phyloP scores from a whole-genome alignment of 2,888 invertebrate genomes.

The Heteromyza rotundicornis region DNA sequence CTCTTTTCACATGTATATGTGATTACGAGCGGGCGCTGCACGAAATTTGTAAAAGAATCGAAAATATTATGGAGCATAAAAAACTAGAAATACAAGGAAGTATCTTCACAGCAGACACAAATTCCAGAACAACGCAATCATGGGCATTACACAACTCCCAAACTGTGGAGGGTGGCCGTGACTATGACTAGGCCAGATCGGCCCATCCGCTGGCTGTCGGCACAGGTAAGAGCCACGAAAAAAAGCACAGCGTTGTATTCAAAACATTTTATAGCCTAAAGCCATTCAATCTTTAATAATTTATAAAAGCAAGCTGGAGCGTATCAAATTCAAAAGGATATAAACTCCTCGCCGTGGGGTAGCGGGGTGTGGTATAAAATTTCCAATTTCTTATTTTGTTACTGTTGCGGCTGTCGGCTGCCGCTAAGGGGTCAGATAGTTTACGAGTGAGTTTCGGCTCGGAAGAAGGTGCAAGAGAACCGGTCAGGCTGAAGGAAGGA shows the following conservation, averaged over 20 bases:
- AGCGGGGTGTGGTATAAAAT: conserved; percentile 46
- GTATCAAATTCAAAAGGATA: conserved; percentile 14
- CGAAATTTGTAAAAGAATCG: too few relatives aligned
- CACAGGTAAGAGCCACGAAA: background rate
- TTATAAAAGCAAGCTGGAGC: conserved; percentile 33
- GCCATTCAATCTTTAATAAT: conserved; percentile 44
- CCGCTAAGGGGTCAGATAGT: background rate
- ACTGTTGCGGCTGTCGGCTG: background rate
- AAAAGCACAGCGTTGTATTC: conserved; percentile 6
- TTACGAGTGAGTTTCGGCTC: background rate
- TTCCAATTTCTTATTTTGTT: conserved; percentile 43
- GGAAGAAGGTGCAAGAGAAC: background rate
- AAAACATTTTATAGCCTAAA: conserved; percentile 34
- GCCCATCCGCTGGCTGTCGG: too few relatives aligned
- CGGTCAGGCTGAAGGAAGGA: background rate
- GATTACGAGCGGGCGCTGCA: too few relatives aligned
- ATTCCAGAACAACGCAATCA: too few relatives aligned
- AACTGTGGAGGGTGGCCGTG: too few relatives aligned
- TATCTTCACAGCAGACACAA: too few relatives aligned
- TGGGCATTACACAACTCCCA: too few relatives aligned
- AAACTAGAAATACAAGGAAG: too few relatives aligned
- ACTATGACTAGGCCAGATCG: too few relatives aligned
- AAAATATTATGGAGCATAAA: too few relatives aligned
- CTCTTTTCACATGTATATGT: too few relatives aligned
- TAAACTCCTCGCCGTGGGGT: conserved; percentile 13